phyloP scores from a whole-genome alignment of 1,140 invertebrate species.

The Oedothorax gibbosus region DNA sequence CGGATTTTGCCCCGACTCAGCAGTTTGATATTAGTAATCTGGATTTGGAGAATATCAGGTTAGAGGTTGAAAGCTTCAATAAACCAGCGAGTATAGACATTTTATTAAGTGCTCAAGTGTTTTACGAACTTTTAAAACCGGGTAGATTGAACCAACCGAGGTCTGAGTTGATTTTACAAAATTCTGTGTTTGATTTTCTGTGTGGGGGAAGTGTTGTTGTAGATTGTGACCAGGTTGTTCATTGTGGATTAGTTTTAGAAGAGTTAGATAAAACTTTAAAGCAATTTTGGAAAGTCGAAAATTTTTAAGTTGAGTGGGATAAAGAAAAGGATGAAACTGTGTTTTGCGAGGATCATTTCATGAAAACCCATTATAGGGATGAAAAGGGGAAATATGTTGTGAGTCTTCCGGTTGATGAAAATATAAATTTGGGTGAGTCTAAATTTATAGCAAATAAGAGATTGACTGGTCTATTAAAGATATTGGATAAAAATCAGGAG shows the following conservation, averaged over 20 bases:
- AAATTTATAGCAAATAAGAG: no score
- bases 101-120: not conserved
- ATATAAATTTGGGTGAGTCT: not conserved
- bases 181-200: no score
- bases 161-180: not conserved
- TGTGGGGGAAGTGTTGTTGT: no score
- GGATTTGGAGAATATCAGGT: not conserved
- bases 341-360: not conserved
- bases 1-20: no score
- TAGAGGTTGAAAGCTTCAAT: not conserved
- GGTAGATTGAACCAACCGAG: not conserved
- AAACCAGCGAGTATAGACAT: not conserved
- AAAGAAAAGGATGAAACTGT: no score
- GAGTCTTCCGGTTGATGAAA: not conserved
- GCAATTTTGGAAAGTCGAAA: no score
- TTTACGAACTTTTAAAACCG: not conserved
- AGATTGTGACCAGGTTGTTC: no score
- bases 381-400: not conserved
- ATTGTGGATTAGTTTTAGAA: no score
- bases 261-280: no score
- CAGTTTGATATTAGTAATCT: no score
- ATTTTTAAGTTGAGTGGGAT: no score
- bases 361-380: not conserved
- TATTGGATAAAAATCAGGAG: not conserved
- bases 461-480: not conserved